Percentiles rank a stretch among this genome's conserved stretches.
Conservation (phyloP, 2,113 vertebrate genomes). For the Albula glossodonta region DNA sequence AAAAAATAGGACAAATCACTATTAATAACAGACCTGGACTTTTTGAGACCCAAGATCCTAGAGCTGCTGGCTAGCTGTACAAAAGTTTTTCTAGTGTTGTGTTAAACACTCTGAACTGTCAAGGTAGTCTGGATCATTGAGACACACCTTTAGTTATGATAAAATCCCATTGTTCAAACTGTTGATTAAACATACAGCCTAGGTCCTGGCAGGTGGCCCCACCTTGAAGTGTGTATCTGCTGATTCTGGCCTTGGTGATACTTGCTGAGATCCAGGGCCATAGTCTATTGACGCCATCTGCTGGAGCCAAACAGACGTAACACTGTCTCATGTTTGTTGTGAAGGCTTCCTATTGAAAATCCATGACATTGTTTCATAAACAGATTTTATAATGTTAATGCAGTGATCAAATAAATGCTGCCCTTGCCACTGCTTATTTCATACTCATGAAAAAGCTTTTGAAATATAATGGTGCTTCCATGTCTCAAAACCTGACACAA, state of each 20-base stretch:
- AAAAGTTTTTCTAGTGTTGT: too few species aligned
- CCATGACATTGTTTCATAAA: neutral
- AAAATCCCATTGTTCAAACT: neutral
- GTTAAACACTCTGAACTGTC: too few species aligned
- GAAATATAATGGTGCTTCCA: neutral
- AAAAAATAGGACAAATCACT: too few species aligned
- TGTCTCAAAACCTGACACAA: neutral
- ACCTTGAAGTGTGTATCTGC: neutral
- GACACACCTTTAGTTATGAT: neutral
- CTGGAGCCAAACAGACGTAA: neutral
- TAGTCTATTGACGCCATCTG: neutral
- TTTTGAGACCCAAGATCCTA: too few species aligned
- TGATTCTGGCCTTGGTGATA: neutral
- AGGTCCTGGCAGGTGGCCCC: neutral
- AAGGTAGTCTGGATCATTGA: too few species aligned
- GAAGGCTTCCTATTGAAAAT: neutral
- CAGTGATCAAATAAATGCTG: neutral
- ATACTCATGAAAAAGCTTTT: neutral
- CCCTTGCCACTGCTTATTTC: too few species aligned
- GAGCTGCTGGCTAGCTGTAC: too few species aligned
- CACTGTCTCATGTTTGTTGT: neutral
- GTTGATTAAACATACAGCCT: neutral
- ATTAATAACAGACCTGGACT: too few species aligned
- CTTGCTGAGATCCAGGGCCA: neutral
- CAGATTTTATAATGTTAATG: neutral